phyloP scores from a whole-genome alignment of 1,140 invertebrate genomes.

The Penaeus chinensis region DNA sequence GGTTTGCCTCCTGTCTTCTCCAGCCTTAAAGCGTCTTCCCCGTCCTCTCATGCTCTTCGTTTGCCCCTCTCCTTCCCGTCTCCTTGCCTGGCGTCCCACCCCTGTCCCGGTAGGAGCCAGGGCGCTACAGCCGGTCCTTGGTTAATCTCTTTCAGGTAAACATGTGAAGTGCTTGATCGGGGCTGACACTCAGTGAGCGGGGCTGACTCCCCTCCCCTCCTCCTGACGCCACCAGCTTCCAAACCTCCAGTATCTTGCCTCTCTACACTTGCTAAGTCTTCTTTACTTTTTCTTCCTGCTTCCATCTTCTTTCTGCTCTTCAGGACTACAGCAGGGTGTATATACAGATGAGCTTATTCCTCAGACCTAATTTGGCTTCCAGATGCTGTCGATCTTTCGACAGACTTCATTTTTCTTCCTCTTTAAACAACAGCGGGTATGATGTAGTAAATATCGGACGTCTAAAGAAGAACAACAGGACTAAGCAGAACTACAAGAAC shows the following conservation, averaged over 20 bases:
- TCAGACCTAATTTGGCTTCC: too few relatives aligned
- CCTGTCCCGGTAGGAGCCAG: not conserved
- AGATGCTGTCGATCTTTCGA: too few relatives aligned
- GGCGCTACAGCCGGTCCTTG: slow-evolving; percentile 42
- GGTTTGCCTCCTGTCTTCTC: not conserved
- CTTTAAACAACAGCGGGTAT: too few relatives aligned
- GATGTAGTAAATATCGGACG: too few relatives aligned
- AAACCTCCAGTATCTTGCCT: not conserved
- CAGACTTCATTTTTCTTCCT: too few relatives aligned
- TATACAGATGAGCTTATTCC: too few relatives aligned
- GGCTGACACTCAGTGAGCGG: slow-evolving; percentile 39
- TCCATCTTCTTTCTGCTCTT: not conserved
- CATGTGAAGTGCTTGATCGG: slow-evolving; percentile 58
- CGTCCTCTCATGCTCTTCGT: not conserved
- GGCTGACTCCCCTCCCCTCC: not conserved
- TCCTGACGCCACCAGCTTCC: not conserved
- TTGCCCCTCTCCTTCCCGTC: not conserved
- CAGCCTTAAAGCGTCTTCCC: not conserved
- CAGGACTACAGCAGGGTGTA: too few relatives aligned
- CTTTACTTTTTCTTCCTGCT: not conserved
- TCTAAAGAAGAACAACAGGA: too few relatives aligned
- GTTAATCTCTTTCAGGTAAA: slow-evolving; percentile 60
- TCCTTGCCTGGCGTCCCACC: not conserved
- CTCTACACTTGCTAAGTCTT: not conserved
- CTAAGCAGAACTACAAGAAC: too few relatives aligned